phyloP scores from a whole-genome alignment of 2,113 vertebrate species.

The Meriones unguiculatus region DNA sequence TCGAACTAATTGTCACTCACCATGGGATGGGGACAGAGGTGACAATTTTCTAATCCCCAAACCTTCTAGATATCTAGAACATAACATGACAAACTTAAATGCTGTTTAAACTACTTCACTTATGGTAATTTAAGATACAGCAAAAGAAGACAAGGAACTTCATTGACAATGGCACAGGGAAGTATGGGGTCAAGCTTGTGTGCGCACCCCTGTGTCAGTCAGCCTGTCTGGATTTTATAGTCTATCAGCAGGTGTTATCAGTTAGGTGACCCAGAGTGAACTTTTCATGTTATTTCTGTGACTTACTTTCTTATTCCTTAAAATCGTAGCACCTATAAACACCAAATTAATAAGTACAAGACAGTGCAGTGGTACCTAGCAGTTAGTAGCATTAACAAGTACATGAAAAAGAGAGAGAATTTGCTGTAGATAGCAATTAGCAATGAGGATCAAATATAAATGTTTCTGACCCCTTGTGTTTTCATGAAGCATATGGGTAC shows the following conservation, averaged over 20 bases:
- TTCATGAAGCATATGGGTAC: neutral
- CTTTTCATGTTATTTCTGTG: neutral
- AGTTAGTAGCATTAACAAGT: neutral
- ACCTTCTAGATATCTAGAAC: neutral
- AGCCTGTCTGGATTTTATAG: neutral
- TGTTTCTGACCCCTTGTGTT: neutral
- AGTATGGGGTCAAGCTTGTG: neutral
- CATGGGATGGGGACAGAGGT: neutral
- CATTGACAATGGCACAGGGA: neutral
- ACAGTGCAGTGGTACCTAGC: neutral
- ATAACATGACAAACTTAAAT: neutral
- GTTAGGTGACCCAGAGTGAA: neutral
- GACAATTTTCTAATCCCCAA: neutral
- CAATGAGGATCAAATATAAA: neutral
- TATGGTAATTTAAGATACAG: neutral
- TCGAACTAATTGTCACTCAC: neutral
- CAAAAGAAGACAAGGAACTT: neutral
- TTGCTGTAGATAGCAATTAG: neutral
- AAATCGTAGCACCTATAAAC: neutral
- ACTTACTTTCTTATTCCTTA: constrained; percentile 37
- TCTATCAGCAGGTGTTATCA: neutral
- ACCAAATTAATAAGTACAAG: neutral
- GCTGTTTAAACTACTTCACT: neutral
- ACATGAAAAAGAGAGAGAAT: neutral
- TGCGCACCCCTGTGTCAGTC: too few species aligned